These are phyloP conservation scores for Orthosia gracilis DNA, from an alignment of 2,888 invertebrate species.

Conservation along the genomic window DNA sequence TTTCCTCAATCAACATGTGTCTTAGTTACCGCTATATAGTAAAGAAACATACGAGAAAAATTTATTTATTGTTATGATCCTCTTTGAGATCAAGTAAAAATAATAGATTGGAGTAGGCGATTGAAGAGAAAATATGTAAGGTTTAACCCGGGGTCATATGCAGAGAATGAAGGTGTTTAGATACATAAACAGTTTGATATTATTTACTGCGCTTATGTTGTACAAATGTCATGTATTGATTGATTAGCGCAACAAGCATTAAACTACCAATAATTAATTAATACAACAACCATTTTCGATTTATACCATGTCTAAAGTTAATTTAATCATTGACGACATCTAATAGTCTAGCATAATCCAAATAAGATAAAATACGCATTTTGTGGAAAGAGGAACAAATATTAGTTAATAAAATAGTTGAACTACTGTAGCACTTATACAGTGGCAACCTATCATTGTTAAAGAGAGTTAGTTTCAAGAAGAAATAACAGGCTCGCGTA, in stretches of 20 bases:
- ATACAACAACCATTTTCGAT: background rate
- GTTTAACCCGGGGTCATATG: background rate
- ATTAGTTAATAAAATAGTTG: constrained; percentile 6
- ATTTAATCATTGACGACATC: too few species aligned
- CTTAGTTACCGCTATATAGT: constrained; percentile 37
- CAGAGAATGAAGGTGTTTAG: background rate
- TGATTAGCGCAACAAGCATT: background rate
- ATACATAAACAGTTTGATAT: too few species aligned
- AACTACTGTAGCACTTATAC: constrained; percentile 39
- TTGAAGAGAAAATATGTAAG: background rate
- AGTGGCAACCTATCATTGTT: constrained; percentile 21
- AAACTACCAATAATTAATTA: background rate
- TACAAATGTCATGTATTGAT: background rate
- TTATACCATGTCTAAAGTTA: background rate
- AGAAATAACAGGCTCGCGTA: constrained; percentile 53
- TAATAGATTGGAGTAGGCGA: background rate
- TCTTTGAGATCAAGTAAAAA: constrained; percentile 6
- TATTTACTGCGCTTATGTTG: too few species aligned
- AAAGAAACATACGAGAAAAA: constrained; percentile 14
- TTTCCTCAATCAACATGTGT: constrained; percentile 47
- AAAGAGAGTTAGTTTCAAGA: constrained; percentile 36
- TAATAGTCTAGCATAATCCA: too few species aligned
- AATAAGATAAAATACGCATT: too few species aligned
- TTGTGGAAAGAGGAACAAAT: too few species aligned
- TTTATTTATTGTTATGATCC: constrained; percentile 26